Percentiles rank a stretch among this genome's conserved stretches.
phyloP scores from a whole-genome alignment of 2,113 vertebrate species.

The Epinephelus fuscoguttatus region DNA sequence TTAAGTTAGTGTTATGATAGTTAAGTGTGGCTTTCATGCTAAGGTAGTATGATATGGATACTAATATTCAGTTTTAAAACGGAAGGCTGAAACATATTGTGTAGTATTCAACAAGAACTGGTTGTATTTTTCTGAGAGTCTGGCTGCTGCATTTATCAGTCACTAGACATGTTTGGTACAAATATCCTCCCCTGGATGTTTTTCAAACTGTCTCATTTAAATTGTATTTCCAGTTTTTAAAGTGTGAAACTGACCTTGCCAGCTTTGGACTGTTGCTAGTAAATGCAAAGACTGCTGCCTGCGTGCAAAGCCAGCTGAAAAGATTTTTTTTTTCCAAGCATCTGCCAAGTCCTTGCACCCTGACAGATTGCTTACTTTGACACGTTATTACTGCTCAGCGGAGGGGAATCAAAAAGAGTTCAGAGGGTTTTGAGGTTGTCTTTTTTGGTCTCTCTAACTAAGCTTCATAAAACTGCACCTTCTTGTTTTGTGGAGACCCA shows the following conservation, averaged over 20 bases:
- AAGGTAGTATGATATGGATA: neutral
- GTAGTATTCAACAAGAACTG: neutral
- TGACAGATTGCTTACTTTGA: constrained; percentile 73
- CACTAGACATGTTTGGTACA: neutral
- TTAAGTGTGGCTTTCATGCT: neutral
- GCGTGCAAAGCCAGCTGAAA: constrained; percentile 42
- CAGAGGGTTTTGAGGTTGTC: constrained; percentile 35
- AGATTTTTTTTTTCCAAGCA: constrained; percentile 35
- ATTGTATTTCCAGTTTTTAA: constrained; percentile 48
- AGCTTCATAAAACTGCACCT: constrained; percentile 32
- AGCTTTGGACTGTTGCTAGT: constrained; percentile 27
- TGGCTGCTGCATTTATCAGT: neutral
- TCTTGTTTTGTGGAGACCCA: constrained; percentile 3
- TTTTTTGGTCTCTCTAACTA: constrained; percentile 35
- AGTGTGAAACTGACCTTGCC: constrained; percentile 50
- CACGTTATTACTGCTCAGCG: constrained; percentile 60
- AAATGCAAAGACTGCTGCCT: constrained; percentile 45
- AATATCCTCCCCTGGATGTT: constrained; percentile 23
- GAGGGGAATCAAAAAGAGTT: constrained; percentile 43
- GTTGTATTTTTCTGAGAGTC: neutral
- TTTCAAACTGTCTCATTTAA: constrained; percentile 46
- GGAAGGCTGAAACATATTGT: neutral
- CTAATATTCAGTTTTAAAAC: neutral
- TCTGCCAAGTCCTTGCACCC: constrained; percentile 56
- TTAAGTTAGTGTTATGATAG: neutral